A percentile compares a stretch with the other conserved stretches of the same genome.
These are phyloP conservation scores for Pelvicachromis taeniatus DNA, from an alignment of 2,113 vertebrate species.

Conservation along the genomic window DNA sequence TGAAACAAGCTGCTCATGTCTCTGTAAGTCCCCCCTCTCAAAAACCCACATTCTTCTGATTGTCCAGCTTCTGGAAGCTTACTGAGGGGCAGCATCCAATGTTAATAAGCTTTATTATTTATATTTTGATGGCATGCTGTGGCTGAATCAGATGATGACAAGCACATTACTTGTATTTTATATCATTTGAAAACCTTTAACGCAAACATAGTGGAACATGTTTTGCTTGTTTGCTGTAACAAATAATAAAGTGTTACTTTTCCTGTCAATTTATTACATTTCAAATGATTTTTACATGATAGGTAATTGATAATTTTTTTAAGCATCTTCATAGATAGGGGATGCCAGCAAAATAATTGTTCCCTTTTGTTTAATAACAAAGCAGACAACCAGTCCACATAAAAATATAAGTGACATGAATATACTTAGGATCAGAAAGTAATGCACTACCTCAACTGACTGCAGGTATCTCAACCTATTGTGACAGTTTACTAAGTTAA, in stretches of 20 bases:
- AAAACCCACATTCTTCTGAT: not conserved
- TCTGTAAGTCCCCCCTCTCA: not conserved
- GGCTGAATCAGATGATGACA: not conserved
- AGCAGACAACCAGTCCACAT: not conserved
- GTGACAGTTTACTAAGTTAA: not conserved
- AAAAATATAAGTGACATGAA: not conserved
- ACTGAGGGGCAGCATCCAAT: not conserved
- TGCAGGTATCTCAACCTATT: not conserved
- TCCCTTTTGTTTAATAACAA: not conserved
- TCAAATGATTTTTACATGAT: not conserved
- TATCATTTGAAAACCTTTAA: not conserved
- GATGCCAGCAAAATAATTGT: not conserved
- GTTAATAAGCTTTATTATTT: not conserved
- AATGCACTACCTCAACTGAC: not conserved
- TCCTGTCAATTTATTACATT: not conserved
- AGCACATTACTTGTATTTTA: not conserved
- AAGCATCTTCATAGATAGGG: not conserved
- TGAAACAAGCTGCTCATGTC: not conserved
- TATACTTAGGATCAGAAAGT: not conserved
- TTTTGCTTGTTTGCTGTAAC: not conserved
- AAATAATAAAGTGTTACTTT: not conserved
- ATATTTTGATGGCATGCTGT: not conserved
- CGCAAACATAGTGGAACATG: rapidly evolving
- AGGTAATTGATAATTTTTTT: not conserved
- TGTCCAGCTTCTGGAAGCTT: not conserved